Evolutionary conservation across 1,140 invertebrate species (phyloP), one percentile per base, ranked within the genome.

Genomic region (Lerema accius): DNA sequence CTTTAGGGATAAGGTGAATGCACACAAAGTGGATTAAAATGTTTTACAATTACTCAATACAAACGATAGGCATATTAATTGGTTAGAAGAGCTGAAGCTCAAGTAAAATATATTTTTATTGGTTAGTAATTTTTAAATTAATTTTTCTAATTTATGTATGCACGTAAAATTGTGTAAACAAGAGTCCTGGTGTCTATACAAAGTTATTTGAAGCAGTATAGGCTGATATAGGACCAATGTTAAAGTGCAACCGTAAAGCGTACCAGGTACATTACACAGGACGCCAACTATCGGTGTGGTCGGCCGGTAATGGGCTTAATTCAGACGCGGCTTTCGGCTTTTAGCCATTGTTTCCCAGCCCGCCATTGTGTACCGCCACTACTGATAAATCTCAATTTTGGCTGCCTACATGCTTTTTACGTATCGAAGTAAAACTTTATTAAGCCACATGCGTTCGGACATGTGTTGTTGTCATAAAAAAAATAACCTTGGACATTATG

Each of bases 301-400:
- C 16, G 45, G 48, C 63, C 59, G 62, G 69, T 78, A 76, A 78
- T 78, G 69, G 76, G 70, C 71, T 76, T 73, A 78, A 78, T 78
- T 74, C 71, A 68, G 67, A 68, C 69, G 76, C 59, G 76, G 76
- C 71, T 79, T 79, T 79, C 63, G 64, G 76, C 76, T 79, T 79
- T 79, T 79, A 79, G 75, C 65, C 75, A 75, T 78, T 78, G 75
- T 78, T 71, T 28, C 56, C 43, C 43, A 59, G 17, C 56, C 43
- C 43, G 26, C 56, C 26, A 26, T 37, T 37, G 16, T 48, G 32
- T 13, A 39, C 15, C 28, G 56, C 9, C 43, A 32, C 56, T 17
- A 48, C 17, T 48, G 56, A 59, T 59, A 59, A 59, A 59, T 59
- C 56, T 59, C 56, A 59, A 59, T 59, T 59, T 48, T 59, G 56